Percentiles rank a stretch among this genome's conserved stretches.
phyloP scores from a whole-genome alignment of 2,113 vertebrate genomes.

The Mus spicilegus region DNA sequence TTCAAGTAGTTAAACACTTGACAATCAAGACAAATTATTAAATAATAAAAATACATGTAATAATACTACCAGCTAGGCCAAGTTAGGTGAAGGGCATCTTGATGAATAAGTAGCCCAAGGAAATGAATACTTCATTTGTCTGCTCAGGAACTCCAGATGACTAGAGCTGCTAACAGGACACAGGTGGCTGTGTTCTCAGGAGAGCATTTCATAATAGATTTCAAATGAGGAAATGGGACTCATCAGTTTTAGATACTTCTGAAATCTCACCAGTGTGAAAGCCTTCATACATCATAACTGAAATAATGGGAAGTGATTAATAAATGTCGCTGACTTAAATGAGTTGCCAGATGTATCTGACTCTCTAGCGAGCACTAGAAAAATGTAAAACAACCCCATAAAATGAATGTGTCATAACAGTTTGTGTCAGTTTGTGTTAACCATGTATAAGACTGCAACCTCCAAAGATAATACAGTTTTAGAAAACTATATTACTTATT shows the following conservation, averaged over 20 bases:
- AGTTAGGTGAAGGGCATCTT: neutral
- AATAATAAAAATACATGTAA: neutral
- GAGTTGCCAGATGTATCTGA: conserved; percentile 85
- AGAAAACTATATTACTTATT: conserved; percentile 13
- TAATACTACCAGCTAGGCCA: neutral
- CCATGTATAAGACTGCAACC: neutral
- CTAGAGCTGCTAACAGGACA: conserved; percentile 84
- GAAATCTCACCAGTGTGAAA: conserved; percentile 86
- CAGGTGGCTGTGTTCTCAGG: conserved; percentile 86
- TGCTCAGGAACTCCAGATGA: conserved; percentile 80
- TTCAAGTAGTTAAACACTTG: neutral
- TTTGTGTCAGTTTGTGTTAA: conserved; percentile 59
- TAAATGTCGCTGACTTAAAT: conserved; percentile 85
- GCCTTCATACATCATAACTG: conserved; percentile 85
- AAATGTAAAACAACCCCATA: conserved; percentile 57
- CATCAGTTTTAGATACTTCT: conserved; percentile 83
- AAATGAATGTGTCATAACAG: conserved; percentile 65
- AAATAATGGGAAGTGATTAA: conserved; percentile 86
- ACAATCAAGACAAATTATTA: neutral
- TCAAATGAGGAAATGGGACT: conserved; percentile 85
- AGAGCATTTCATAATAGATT: conserved; percentile 84
- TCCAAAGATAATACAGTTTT: conserved; percentile 52
- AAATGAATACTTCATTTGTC: conserved; percentile 26
- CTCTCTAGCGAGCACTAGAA: conserved; percentile 68
- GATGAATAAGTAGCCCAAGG: neutral